These are phyloP conservation scores for Campoplex nolae DNA, from an alignment of 2,888 invertebrate genomes.

Conservation along the genomic window DNA sequence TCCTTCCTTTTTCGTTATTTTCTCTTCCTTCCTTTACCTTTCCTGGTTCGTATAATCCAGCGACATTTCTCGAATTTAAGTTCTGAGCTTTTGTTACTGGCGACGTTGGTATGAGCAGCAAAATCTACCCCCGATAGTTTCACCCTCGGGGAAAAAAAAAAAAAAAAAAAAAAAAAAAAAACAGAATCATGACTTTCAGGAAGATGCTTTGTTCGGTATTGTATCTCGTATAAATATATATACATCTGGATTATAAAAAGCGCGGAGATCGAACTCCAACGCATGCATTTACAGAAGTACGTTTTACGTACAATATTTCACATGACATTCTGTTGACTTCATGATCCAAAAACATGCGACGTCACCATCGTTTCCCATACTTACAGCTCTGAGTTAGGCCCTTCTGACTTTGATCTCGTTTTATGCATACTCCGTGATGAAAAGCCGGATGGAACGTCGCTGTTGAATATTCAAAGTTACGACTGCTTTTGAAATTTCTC, in stretches of 20 bases:
- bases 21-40: constrained; percentile 18
- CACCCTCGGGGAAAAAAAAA: not conserved
- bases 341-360: not conserved
- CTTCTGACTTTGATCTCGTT: not conserved
- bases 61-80: constrained; percentile 61
- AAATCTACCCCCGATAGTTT: constrained; percentile 25
- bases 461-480: constrained; percentile 19
- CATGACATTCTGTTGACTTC: not conserved
- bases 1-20: constrained; percentile 23
- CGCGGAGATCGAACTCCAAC: not conserved
- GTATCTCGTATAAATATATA: not conserved
- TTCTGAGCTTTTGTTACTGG: constrained; percentile 30
- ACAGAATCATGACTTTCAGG: constrained; percentile 15
- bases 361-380: not conserved
- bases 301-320: not conserved
- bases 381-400: not conserved
- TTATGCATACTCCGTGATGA: not conserved
- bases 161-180: not conserved
- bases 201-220: constrained; percentile 20
- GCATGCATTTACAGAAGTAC: not conserved
- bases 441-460: not conserved
- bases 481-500: not conserved
- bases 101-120: constrained; percentile 2
- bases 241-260: constrained; percentile 22
- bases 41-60: constrained; percentile 42